Evolutionary conservation across 1,140 invertebrate genomes (phyloP), one percentile per base, ranked within the genome.

Genomic region (Cydia fagiglandana): DNA sequence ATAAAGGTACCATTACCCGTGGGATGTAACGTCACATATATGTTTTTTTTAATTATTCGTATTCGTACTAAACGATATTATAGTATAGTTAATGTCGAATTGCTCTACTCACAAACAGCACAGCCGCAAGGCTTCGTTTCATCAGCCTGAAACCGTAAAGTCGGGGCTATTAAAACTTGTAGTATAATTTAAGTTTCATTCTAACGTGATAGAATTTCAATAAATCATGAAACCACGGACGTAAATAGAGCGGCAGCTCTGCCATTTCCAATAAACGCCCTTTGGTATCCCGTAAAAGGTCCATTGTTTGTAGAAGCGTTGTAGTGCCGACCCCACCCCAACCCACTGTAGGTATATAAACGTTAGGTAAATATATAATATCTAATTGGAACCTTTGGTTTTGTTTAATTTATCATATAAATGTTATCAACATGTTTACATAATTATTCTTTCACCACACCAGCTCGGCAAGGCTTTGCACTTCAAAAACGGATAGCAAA

Each of bases 201-300:
- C 17, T 3, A 64, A 68, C 64, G 64, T 20, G 34, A 41, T 41
- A 70, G 66, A 45, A 70, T 38, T 45, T 70, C 66, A 70, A 70
- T 70, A 70, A 70, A 70, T 70, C 30, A 24, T 41, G 15, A 17
- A 41, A 70, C 34, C 34, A 28, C 66, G 34, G 15, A n/a, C 34
- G 38, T 38, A 70, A 70, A 70, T 41, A 70, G 34, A 41, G 30
- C 38, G 66, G 30, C 64, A 68, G 64, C 66, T 20, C 30, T 9
- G 30, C 30, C 66, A 70, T 70, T 70, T 70, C 30, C 66, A 70
- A 70, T 70, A 70, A 70, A 45, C 28, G 66, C 66, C 66, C 30
- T 70, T 41, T 70, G 66, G 66, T 38, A 70, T 70, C 66, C 64
- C 15, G 64, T 68, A 68, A 70, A 68, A 17, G 34, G n/a, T 38